Evolutionary conservation across 2,888 invertebrate genomes (phyloP), one percentile per base, ranked within the genome.

Genomic region (Barypeithes pellucidus): DNA sequence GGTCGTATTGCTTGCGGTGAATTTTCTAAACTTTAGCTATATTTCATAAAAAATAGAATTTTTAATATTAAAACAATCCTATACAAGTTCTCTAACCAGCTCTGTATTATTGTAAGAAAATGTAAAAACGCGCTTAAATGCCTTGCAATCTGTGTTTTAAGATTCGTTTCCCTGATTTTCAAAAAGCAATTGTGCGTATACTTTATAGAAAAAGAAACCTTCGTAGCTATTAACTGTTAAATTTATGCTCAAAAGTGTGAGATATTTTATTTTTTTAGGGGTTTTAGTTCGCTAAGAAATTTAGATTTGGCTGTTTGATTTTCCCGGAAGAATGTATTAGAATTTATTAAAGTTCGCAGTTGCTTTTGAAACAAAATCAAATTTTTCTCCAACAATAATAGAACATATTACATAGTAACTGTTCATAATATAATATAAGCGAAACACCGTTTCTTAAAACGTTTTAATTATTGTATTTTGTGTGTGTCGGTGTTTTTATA

Each of bases 401-500:
- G 9, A 14, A 43, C 29, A 16, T 36, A 57, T 16, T 57, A 63
- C 63, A n/a, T 43, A 70, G 24, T 54, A 22, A 63, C 24, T 61
- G 54, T 52, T 63, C 63, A 20, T 65, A 29, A 24, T 24, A 29
- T 68, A 20, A 22, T 36, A 29, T n/a, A 36, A 61, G 54, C 16
- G 16, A 54, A 29, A 33, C 54, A 33, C 33, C 18, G 18, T 57
- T 57, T 33, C 33, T 57, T 29, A 14, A 33, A 57, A 57, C 36
- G 8, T 29, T 57, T 57, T 68, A 36, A 67, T 60, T 72, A 52
- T 61, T 67, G 65, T 20, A 57, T 66, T 76, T 73, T 70, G 75
- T 74, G 75, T 77, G 77, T 77, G 67, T 77, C 72, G 73, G 66
- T 77, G 77, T 79, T 73, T 73, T 77, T 72, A 62, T 73, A 76